These are phyloP conservation scores for Molanna angustata DNA, from an alignment of 2,888 invertebrate genomes.

Conservation along the genomic window DNA sequence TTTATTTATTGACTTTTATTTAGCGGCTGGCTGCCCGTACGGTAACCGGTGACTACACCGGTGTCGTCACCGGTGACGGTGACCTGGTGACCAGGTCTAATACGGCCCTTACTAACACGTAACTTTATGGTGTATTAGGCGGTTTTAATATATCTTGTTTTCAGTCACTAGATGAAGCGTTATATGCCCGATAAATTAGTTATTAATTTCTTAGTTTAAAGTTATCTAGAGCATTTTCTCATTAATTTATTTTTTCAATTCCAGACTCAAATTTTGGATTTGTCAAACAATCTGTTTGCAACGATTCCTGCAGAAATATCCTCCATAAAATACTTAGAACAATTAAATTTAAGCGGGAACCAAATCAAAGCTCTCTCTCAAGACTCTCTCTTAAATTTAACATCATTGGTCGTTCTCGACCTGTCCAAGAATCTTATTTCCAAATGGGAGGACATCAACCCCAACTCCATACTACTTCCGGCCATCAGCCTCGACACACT, in stretches of 20 bases:
- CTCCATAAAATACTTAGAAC: constrained; percentile 50
- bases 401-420: constrained; percentile 57
- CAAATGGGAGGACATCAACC: constrained; percentile 57
- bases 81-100: too few relatives aligned
- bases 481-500: constrained; percentile 55
- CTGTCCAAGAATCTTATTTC: constrained; percentile 62
- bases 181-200: too few relatives aligned
- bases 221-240: too few relatives aligned
- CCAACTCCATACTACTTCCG: constrained; percentile 50
- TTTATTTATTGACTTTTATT: too few relatives aligned
- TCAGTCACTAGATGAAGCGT: too few relatives aligned
- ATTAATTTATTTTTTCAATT: constrained; percentile 36
- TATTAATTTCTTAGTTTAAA: too few relatives aligned
- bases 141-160: too few relatives aligned
- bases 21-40: too few relatives aligned
- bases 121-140: too few relatives aligned
- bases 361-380: constrained; percentile 49
- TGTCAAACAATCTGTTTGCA: constrained; percentile 62
- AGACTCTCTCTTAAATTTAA: constrained; percentile 53
- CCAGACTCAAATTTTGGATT: constrained; percentile 63
- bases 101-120: too few relatives aligned
- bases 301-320: constrained; percentile 49
- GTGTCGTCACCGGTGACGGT: too few relatives aligned
- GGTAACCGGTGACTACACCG: too few relatives aligned
- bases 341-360: constrained; percentile 52